Base-by-base conservation (phyloP, 2,113 vertebrate species). In the Hydropotes inermis region DNA sequence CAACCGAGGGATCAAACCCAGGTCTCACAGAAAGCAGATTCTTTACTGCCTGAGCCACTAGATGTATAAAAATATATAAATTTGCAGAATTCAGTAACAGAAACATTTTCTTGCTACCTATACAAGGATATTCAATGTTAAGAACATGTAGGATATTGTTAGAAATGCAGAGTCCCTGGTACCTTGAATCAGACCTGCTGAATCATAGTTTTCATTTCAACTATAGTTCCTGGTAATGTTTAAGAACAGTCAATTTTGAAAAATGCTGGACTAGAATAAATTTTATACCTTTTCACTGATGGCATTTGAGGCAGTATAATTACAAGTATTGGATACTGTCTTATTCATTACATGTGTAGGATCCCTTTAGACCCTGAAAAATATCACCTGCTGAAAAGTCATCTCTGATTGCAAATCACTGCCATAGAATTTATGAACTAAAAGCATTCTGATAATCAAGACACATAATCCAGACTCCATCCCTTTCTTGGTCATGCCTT, bases 51-150 rank as follows among this genome's bases (percentile, higher is more conserved):
- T 61, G 60, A 33, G 28, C 28, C 13, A 3, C 60, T 61, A 61
- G 0, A 0, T 61, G 60, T 33, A 33, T 61, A 33, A 33, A 61
- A 61, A 61, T 16, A 33, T 61, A 13, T 61, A 61, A 15, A 33
- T 33, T 15, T 61, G 28, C 60, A 61, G 13, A 33, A 33, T 61
- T 61, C 15, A 61, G 5, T 74, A 74, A 54, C n/a, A 70, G 15
- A 33, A 70, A 21, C 19, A 11, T 2, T 70, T 70, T 36, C 64
- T 36, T 70, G 17, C n/a, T 36, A 70, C n/a, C 17, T n/a, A 36
- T 8, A 36, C n/a, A 17, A 70, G 17, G n/a, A 70, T n/a, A n/a
- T 36, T 2, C 16, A 70, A 4, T 0, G 0, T 70, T n/a, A 70
- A 70, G 16, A n/a, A 70, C n/a, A 36, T 36, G 8, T 11, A 70